A percentile compares a stretch with the other conserved stretches of the same genome.
Conservation (phyloP, 1,140 invertebrate species). For the Trachelipus rathkii region DNA sequence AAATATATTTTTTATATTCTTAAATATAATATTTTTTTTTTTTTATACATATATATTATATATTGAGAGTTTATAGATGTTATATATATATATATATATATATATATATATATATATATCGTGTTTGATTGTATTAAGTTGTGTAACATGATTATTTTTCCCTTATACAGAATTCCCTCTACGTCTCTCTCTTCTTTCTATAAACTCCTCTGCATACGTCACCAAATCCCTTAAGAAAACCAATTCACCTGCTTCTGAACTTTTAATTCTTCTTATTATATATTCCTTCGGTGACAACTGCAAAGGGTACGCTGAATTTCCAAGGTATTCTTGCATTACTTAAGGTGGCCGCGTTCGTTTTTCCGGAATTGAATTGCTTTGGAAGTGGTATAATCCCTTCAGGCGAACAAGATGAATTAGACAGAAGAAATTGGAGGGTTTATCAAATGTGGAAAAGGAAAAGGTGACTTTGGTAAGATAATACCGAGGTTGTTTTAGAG, state of each 20-base stretch:
- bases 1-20: too few species aligned
- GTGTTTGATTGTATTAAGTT: background rate
- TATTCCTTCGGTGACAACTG: background rate
- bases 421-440: background rate
- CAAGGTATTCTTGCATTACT: background rate
- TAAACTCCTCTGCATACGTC: background rate
- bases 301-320: background rate
- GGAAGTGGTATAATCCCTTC: background rate
- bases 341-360: background rate
- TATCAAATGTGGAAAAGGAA: background rate
- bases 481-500: background rate
- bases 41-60: background rate
- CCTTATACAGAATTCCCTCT: background rate
- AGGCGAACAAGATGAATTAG: background rate
- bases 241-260: background rate
- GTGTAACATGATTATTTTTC: background rate
- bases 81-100: conserved; percentile 13
- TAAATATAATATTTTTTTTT: too few species aligned
- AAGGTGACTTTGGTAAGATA: background rate
- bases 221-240: background rate
- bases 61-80: background rate
- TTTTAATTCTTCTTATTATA: background rate
- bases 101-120: conserved; percentile 12
- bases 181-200: background rate
- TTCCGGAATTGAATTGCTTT: background rate